Conservation (phyloP, 2,113 vertebrate genomes). For the Pavo muticus region DNA sequence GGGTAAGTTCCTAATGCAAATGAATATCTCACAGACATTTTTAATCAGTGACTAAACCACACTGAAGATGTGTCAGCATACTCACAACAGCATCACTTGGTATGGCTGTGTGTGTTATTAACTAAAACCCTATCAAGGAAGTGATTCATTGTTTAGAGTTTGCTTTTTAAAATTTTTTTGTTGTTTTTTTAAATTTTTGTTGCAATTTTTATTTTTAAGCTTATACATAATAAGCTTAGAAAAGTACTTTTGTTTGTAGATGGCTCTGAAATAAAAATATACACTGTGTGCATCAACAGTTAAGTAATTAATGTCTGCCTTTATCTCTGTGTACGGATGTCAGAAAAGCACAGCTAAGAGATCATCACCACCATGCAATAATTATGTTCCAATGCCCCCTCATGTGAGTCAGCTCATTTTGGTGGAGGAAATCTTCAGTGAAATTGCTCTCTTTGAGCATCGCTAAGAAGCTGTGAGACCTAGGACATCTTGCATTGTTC, state of each 20-base stretch:
- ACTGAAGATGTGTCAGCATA: neutral
- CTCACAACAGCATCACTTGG: neutral
- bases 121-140: neutral
- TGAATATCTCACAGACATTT: neutral
- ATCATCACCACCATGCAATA: neutral
- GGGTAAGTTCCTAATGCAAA: neutral
- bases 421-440: neutral
- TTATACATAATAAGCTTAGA: conserved; percentile 9
- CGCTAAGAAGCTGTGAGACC: neutral
- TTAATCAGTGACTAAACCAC: neutral
- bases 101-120: neutral
- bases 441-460: neutral
- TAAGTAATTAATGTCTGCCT: neutral
- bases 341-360: neutral
- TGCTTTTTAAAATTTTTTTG: conserved; percentile 9
- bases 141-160: conserved; percentile 24
- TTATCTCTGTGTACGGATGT: neutral
- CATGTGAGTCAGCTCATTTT: neutral
- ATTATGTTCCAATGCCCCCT: neutral
- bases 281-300: neutral
- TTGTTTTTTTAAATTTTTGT: conserved; percentile 1
- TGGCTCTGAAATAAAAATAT: neutral
- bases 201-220: neutral
- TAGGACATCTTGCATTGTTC: neutral
- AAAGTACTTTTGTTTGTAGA: neutral